Evolutionary conservation across 1,140 invertebrate species (phyloP), one percentile per base, ranked within the genome.

Genomic region (Eulimnadia texana): DNA sequence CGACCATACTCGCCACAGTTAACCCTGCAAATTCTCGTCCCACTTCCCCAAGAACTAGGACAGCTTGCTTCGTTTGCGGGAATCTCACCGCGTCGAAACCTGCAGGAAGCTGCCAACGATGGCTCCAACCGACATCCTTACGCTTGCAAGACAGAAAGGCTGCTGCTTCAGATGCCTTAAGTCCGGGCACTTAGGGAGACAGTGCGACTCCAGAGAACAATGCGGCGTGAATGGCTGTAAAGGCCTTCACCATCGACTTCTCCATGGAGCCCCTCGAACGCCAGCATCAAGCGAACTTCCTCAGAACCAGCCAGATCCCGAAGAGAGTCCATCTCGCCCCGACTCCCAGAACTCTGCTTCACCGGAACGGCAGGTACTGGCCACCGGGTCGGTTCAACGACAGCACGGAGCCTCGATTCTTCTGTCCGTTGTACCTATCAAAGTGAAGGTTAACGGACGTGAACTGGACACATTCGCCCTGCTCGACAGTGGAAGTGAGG

Each of bases 91-190:
- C 49, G 27, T 22, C 47, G 52, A 42, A 29, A 24, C n/a, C 23
- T 65, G 25, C 24, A 25, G 25, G 64, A 49, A 28, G 62, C 52
- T n/a, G 23, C 3, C 3, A n/a, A 19, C 55, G 20, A 28, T 28
- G 25, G 11, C n/a, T n/a, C 55, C 55, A 3, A 57, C n/a, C n/a
- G 25, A 57, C n/a, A 24, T 24, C 19, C 19, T 29, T 3, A n/a
- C 10, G 11, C 16, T 25, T 6, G 1, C 29, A 10, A 57, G 29
- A 25, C 24, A 54, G n/a, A 53, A 24, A 11, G 11, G 49, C 3
- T 53, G 22, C 16, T 61, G 51, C 22, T 24, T 54, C 20, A 9
- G 9, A 2, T 61, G 60, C 22, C 19, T 61, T 2, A 20, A 13
- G 1, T 3, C 6, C 6, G 49, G 49, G 11, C 51, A 61, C 25